Base-by-base conservation (phyloP, 2,888 invertebrate genomes). In the Morpho deidamia region DNA sequence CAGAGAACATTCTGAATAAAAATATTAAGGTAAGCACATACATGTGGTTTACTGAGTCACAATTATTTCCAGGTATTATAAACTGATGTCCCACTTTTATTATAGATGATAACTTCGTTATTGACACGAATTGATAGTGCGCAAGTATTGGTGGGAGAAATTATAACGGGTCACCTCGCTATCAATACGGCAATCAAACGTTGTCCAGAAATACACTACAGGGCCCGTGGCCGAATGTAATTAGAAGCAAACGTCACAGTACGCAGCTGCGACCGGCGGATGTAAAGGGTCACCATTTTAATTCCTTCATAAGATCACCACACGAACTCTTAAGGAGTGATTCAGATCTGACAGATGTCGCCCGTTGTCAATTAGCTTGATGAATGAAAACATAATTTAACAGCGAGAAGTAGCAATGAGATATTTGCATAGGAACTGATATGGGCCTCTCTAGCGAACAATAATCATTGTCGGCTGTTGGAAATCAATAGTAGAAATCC, bases 271-370 rank as follows among this genome's bases (percentile, higher is more conserved):
- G 67, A 64, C 62, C 74, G 69, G 70, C 87, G 88, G 88, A 87
- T 83, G 80, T 73, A 74, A 78, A 78, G 83, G 88, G 88, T 88
- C 88, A 88, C 72, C 76, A 73, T 74, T 80, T 65, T 82, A 83
- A 83, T 76, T 81, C 72, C 75, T 69, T 78, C 81, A 78, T 81
- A 81, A 80, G 82, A 80, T 79, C 79, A 81, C 74, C 62, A 65
- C 70, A 68, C 69, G 67, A 61, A 74, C 70, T 69, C 76, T 81
- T 80, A 82, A 83, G 74, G 79, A 83, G 76, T 88, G 88, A 88
- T 85, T 89, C 88, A 88, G 80, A 81, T 73, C 73, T 77, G 84
- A 83, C 89, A 89, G 88, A 88, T 89, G 89, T 84, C 81, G 70
- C 79, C 68, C 62, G 67, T 70, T 67, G 72, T 73, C 77, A 86